Base-by-base conservation (phyloP, 2,797 vertebrate genomes). In the Scomberomorus guttatus region DNA sequence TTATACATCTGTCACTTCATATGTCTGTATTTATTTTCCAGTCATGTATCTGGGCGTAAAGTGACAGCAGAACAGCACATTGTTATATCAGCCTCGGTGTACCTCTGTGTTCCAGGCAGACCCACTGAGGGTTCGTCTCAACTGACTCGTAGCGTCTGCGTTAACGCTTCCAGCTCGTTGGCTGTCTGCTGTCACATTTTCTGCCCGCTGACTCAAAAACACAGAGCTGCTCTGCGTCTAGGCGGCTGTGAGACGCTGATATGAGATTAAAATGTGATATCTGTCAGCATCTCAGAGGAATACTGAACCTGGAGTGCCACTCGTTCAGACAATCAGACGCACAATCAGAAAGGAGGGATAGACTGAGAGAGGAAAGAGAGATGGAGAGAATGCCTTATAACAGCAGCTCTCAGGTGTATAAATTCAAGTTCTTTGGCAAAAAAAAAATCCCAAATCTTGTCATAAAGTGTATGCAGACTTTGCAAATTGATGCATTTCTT, bases 231-330 rank as follows among this genome's bases (percentile, higher is more conserved):
- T 69, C 0, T 1, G 54, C 3, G 72, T 58, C 59, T 13, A 3
- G 52, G 22, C 4, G 42, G 71, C 80, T 42, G 51, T 1, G 42
- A 79, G 44, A 50, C n/a, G 7, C 54, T 17, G 79, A 71, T 66
- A 52, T 11, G 20, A 84, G 77, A 82, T 84, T 66, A 78, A 68
- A 84, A 51, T n/a, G 58, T 60, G 78, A 82, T 58, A 57, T 69
- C 60, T 58, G 51, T 18, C 57, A 0, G 48, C 20, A 0, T 82
- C 79, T 74, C 75, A 2, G 78, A 69, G 70, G 73, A 75, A 46
- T 4, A 34, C n/a, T 56, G 2, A 50, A 55, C 29, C 57, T 37
- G 54, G 54, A 81, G 84, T 24, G 65, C 17, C 51, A 29, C 34
- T 71, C 50, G 22, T 50, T 61, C 65, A 72, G 57, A 57, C 42